phyloP scores from a whole-genome alignment of 2,888 invertebrate species.

The Hermaeophaga mercurialis region DNA sequence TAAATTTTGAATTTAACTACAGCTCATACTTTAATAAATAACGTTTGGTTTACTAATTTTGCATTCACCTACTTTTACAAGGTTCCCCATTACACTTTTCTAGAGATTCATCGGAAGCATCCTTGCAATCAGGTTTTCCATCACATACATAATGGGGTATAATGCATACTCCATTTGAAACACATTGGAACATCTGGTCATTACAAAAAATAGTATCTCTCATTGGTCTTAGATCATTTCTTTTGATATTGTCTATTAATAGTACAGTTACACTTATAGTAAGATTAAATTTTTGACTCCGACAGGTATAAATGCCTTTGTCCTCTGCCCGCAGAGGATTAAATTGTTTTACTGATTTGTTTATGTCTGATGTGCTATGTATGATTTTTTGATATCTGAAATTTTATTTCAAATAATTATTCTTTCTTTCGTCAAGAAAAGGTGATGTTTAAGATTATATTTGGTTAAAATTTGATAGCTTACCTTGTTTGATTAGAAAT shows the following conservation, averaged over 20 bases:
- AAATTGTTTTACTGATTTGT: slow-evolving; percentile 50
- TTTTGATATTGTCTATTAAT: slow-evolving; percentile 44
- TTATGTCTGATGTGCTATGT: slow-evolving; percentile 37
- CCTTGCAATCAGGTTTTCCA: slow-evolving; percentile 60
- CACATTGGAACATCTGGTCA: slow-evolving; percentile 53
- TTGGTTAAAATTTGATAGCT: background rate
- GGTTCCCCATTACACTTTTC: slow-evolving; percentile 55
- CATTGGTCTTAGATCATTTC: slow-evolving; percentile 37
- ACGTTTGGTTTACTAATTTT: too few species aligned
- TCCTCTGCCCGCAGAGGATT: slow-evolving; percentile 48
- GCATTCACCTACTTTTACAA: slow-evolving; percentile 58
- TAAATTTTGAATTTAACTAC: too few species aligned
- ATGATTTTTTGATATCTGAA: slow-evolving; percentile 30
- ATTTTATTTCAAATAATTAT: slow-evolving; percentile 2
- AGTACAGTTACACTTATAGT: slow-evolving; percentile 48
- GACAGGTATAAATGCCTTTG: slow-evolving; percentile 51
- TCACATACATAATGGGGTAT: slow-evolving; percentile 61
- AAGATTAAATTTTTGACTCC: slow-evolving; percentile 51
- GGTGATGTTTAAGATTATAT: background rate
- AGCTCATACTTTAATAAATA: too few species aligned
- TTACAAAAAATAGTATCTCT: slow-evolving; percentile 47
- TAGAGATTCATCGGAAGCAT: slow-evolving; percentile 60
- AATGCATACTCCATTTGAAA: slow-evolving; percentile 56
- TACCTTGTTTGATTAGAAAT: slow-evolving; percentile 35
- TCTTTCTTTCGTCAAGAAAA: too few species aligned